Percentiles rank a stretch among this genome's conserved stretches.
Conservation (phyloP, 2,113 vertebrate genomes). For the Mormyrus iriodes region DNA sequence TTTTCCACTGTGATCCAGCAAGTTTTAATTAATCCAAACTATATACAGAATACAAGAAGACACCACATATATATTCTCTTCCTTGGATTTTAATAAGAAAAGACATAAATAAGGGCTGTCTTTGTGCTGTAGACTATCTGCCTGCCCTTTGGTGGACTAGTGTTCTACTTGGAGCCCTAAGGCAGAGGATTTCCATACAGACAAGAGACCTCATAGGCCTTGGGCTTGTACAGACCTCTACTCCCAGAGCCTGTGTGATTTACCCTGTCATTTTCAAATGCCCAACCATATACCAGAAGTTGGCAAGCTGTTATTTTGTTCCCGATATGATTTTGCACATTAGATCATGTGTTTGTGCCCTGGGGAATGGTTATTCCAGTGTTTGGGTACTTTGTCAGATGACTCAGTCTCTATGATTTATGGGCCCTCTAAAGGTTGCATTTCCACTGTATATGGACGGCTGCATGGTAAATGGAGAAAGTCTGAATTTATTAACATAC, state of each 20-base stretch:
- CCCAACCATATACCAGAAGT: constrained; percentile 32
- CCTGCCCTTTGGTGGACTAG: neutral
- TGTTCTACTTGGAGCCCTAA: neutral
- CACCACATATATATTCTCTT: constrained; percentile 16
- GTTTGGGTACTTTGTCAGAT: constrained; percentile 75
- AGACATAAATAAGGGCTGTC: constrained; percentile 45
- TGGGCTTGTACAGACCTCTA: constrained; percentile 38
- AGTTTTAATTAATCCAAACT: constrained; percentile 24
- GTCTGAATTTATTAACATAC: constrained; percentile 81
- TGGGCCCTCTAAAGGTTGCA: constrained; percentile 72
- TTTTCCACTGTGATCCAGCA: neutral
- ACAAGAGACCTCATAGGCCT: constrained; percentile 36
- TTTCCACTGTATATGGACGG: constrained; percentile 67
- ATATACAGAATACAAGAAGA: constrained; percentile 25
- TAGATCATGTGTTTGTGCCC: constrained; percentile 69
- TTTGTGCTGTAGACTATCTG: constrained; percentile 27
- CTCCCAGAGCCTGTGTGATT: constrained; percentile 43
- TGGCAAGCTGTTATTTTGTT: constrained; percentile 46
- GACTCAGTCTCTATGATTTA: constrained; percentile 70
- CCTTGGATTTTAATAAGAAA: constrained; percentile 39
- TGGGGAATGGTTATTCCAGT: constrained; percentile 63
- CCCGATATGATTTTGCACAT: constrained; percentile 63
- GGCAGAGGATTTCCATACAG: constrained; percentile 27
- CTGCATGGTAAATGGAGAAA: constrained; percentile 75
- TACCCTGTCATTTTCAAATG: constrained; percentile 42